Evolutionary conservation across 2,888 invertebrate genomes (phyloP), one percentile per base, ranked within the genome.

Genomic region (Myathropa florea): DNA sequence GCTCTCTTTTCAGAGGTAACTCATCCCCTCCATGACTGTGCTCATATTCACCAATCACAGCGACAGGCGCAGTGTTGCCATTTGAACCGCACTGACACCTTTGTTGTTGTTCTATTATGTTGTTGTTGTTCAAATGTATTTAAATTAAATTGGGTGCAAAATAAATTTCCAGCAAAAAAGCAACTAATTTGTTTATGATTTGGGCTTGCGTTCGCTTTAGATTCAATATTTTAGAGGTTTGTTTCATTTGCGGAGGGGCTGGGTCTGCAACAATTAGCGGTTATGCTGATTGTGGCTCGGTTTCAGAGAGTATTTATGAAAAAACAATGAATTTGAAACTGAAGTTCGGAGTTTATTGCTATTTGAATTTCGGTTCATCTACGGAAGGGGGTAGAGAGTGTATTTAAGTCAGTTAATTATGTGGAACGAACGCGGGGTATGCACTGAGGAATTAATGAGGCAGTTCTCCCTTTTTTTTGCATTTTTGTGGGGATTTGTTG

Each of bases 251-350:
- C 14, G 30, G 75, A 65, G 75, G n/a, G 86, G 86, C 68, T 83
- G 83, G 83, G 71, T 83, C 70, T 83, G 70, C 77, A 73, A 70
- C 82, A 86, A 86, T 86, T 82, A 82, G 85, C 78, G 82, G 82
- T 82, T 82, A 64, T 46, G 46, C 46, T 64, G 70, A 80, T 71
- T 70, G 70, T 60, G 70, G 80, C 60, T 84, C 67, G 71, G 65
- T 81, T 73, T 81, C 63, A 63, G 24, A 53, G 30, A 28, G 46
- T 64, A 55, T 78, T 79, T 60, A 68, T 73, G 46, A 55, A 33
- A 64, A 23, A 39, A 55, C 24, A 64, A 30, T 59, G 60, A 64
- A 64, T 72, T 70, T 76, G 36, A 71, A 84, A 81, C 70, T 79
- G 79, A 83, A 81, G 55, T 68, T 75, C n/a, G 60, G 68, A 63